Percentiles rank a stretch among this genome's conserved stretches.
Conservation (phyloP, 2,888 invertebrate genomes). For the Acanthosepion pharaonis region DNA sequence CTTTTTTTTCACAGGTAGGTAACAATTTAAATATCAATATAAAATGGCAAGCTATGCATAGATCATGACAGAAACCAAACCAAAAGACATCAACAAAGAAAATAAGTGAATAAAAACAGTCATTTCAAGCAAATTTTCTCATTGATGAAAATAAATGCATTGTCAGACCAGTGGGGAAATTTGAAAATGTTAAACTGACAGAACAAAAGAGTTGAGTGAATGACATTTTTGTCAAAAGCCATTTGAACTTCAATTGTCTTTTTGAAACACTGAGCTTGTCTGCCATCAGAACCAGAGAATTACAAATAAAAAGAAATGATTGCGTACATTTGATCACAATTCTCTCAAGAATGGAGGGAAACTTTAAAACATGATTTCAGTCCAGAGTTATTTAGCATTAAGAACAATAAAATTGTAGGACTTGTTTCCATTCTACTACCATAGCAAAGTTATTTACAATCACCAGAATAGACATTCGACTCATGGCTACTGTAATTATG, state of each 20-base stretch:
- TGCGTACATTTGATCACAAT: background rate
- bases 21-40: background rate
- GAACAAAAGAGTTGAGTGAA: background rate
- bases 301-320: background rate
- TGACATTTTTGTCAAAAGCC: background rate
- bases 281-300: background rate
- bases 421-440: too few relatives aligned
- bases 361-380: too few relatives aligned
- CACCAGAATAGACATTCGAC: too few relatives aligned
- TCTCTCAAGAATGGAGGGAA: background rate
- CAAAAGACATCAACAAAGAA: background rate
- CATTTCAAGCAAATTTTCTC: background rate
- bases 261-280: background rate
- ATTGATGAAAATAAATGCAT: background rate
- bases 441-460: too few relatives aligned
- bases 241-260: background rate
- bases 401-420: too few relatives aligned
- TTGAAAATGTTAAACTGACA: background rate
- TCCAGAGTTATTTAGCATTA: too few relatives aligned
- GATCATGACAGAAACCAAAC: background rate
- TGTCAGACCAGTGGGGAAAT: background rate
- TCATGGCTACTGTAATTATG: too few relatives aligned
- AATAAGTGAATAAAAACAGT: background rate
- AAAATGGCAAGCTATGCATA: background rate
- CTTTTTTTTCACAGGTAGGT: background rate